phyloP scores from a whole-genome alignment of 1,140 invertebrate genomes.

The Caerostris darwini region DNA sequence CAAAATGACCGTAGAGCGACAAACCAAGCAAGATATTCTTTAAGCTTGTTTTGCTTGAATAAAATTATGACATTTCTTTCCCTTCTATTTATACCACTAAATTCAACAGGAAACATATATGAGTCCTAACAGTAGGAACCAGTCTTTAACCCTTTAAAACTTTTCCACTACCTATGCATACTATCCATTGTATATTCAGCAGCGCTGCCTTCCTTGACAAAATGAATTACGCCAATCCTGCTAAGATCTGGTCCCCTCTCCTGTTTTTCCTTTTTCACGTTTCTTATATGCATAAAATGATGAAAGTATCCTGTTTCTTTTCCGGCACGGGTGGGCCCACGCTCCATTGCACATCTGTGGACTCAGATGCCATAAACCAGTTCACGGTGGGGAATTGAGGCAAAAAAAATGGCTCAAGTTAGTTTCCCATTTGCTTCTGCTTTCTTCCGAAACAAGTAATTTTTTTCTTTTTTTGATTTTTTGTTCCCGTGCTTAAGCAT shows the following conservation, averaged over 20 bases:
- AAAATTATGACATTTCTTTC: not conserved
- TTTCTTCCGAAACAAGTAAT: slow-evolving; percentile 30
- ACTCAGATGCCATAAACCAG: slow-evolving; percentile 43
- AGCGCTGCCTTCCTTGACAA: not conserved
- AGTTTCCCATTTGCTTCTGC: slow-evolving; percentile 11
- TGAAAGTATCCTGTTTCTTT: slow-evolving; percentile 26
- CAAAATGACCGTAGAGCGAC: too few species aligned
- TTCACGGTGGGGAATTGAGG: not conserved
- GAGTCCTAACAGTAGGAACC: not conserved
- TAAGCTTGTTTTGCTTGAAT: not conserved
- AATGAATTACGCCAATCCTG: slow-evolving; percentile 17
- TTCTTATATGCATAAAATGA: slow-evolving; percentile 27
- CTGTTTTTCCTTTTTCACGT: not conserved
- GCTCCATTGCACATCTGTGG: slow-evolving; percentile 17
- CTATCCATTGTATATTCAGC: slow-evolving; percentile 10
- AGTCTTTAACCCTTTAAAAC: not conserved
- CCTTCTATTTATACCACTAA: not conserved
- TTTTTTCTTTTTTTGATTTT: not conserved
- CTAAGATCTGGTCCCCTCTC: not conserved
- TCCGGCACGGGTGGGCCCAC: not conserved
- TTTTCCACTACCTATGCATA: too few species aligned
- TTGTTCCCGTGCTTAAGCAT: not conserved
- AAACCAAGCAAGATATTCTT: too few species aligned
- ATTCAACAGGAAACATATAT: not conserved
- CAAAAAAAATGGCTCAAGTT: slow-evolving; percentile 51